These are phyloP conservation scores for Eurosta solidaginis DNA, from an alignment of 1,140 invertebrate species.

Conservation along the genomic window DNA sequence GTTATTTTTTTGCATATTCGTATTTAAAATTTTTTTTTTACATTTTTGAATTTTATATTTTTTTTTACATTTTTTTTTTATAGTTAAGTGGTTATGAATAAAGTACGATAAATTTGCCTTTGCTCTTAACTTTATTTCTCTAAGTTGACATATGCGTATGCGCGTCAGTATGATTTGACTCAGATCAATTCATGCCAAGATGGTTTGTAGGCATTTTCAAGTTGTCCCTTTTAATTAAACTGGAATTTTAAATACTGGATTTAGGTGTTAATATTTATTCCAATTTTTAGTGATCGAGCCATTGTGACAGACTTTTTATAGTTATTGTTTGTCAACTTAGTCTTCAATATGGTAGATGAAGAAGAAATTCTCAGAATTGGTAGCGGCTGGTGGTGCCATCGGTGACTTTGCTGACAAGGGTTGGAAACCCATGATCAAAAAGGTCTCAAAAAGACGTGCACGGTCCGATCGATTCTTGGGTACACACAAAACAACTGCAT, in stretches of 20 bases:
- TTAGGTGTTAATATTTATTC: not conserved
- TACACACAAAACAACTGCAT: constrained; percentile 70
- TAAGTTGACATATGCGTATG: not conserved
- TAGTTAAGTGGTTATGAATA: not conserved
- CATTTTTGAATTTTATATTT: not conserved
- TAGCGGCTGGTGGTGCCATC: constrained; percentile 65
- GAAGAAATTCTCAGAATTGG: constrained; percentile 55
- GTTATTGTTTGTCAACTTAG: constrained; percentile 40
- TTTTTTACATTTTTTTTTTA: not conserved
- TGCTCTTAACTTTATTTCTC: constrained; percentile 23
- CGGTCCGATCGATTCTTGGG: constrained; percentile 83
- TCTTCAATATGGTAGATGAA: constrained; percentile 58
- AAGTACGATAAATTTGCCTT: constrained; percentile 23
- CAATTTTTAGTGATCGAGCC: not conserved
- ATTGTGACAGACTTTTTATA: not conserved
- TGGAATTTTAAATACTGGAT: not conserved
- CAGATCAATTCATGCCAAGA: not conserved
- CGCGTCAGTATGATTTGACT: not conserved
- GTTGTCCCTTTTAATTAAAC: not conserved
- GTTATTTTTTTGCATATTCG: not conserved
- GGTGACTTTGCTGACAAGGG: constrained; percentile 80
- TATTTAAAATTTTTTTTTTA: not conserved
- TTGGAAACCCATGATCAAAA: constrained; percentile 95
- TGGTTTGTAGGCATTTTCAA: not conserved
- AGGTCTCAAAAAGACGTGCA: constrained; percentile 85